These are phyloP conservation scores for Vulpes vulpes DNA, from an alignment of 2,113 vertebrate genomes.

Conservation along the genomic window DNA sequence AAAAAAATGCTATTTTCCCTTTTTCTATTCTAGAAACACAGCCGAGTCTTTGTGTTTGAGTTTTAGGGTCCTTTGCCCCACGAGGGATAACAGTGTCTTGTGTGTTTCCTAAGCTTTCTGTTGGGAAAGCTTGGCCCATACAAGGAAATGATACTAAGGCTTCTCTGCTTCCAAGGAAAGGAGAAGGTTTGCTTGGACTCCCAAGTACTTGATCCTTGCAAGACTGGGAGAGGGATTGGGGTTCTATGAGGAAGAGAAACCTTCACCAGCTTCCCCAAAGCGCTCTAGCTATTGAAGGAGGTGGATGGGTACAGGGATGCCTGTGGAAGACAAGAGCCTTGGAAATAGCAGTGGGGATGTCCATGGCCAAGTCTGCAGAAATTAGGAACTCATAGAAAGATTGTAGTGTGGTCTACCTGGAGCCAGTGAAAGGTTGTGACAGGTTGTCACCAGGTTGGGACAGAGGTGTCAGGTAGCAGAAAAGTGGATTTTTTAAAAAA, in stretches of 20 bases:
- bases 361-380: neutral
- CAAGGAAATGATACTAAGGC: neutral
- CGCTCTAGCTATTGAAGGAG: neutral
- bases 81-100: neutral
- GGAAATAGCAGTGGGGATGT: neutral
- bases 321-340: neutral
- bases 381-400: neutral
- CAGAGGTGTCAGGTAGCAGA: neutral
- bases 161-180: slow-evolving; percentile 1
- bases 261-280: neutral
- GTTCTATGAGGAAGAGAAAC: neutral
- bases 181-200: neutral
- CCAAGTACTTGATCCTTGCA: neutral
- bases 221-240: neutral
- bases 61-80: neutral
- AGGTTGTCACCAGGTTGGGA: too few relatives aligned
- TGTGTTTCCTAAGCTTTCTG: neutral
- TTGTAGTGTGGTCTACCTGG: neutral
- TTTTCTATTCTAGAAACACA: slow-evolving; percentile 12
- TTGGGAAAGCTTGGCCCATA: neutral
- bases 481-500: too few relatives aligned
- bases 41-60: neutral
- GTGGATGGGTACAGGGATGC: neutral
- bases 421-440: neutral
- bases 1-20: neutral